Conservation (phyloP, 1,140 invertebrate species). For the Heliconius nattereri region DNA sequence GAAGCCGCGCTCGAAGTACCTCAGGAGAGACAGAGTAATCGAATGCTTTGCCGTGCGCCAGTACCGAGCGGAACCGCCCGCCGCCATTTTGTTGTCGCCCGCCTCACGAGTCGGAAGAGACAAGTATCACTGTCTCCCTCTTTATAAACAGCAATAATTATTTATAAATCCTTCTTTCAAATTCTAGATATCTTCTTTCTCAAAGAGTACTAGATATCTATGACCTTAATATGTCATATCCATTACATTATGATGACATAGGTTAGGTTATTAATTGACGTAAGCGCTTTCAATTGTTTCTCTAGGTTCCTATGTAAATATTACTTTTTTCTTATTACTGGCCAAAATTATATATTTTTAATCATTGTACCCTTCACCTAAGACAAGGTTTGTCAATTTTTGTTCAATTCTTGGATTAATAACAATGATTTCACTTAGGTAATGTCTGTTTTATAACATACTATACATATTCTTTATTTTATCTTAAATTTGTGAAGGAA, state of each 20-base stretch:
- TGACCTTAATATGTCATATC: neutral
- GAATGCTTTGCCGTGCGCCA: slow-evolving; percentile 45
- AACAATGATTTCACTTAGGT: neutral
- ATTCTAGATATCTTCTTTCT: slow-evolving; percentile 16
- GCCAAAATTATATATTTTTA: neutral
- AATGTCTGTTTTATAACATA: neutral
- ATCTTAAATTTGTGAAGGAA: neutral
- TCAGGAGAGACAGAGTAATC: slow-evolving; percentile 42
- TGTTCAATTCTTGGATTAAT: neutral
- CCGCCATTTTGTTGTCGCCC: slow-evolving; percentile 64
- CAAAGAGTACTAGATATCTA: neutral
- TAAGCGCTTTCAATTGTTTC: slow-evolving; percentile 8
- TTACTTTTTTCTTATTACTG: neutral
- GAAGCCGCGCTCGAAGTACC: slow-evolving; percentile 39
- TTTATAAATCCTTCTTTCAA: slow-evolving; percentile 20
- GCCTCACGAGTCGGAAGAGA: slow-evolving; percentile 53
- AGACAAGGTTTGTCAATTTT: neutral
- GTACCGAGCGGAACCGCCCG: slow-evolving; percentile 36
- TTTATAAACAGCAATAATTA: slow-evolving; percentile 13
- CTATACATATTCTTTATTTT: neutral
- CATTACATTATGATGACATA: neutral
- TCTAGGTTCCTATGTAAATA: neutral
- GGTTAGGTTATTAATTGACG: neutral
- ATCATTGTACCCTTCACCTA: neutral
- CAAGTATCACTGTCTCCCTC: slow-evolving; percentile 33